A percentile compares a stretch with the other conserved stretches of the same genome.
Evolutionary conservation across 35 echinoderm and acorn worm species (phyloP).

Genomic region (Apostichopus parvimensis): DNA sequence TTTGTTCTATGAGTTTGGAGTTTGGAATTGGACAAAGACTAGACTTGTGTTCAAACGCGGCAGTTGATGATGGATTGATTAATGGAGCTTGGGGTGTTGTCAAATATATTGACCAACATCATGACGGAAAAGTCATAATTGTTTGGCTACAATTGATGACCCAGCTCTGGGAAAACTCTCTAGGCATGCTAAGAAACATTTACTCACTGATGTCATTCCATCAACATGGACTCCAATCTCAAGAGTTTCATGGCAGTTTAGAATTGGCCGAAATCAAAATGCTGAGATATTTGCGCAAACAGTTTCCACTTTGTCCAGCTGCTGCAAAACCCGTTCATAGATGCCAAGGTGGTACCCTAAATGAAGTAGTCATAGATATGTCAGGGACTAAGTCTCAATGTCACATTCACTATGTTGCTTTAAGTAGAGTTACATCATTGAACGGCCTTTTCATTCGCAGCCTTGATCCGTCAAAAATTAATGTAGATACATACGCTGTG

Average conservation of each 20-base stretch:
- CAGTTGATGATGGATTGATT: constrained; percentile 51
- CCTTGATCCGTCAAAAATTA: constrained; percentile 20
- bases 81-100: constrained; percentile 53
- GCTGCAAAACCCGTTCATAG: constrained; percentile 55
- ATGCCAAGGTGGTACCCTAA: constrained; percentile 55
- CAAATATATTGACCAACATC: not conserved
- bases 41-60: constrained; percentile 3
- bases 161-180: too few species aligned
- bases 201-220: too few species aligned
- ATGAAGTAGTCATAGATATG: constrained; percentile 37
- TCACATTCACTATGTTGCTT: constrained; percentile 33
- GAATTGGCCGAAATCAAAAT: constrained; percentile 1
- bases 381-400: not conserved
- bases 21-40: constrained; percentile 21
- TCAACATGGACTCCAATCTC: constrained; percentile 31
- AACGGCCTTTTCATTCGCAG: not conserved
- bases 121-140: not conserved
- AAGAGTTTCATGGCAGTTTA: not conserved
- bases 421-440: constrained; percentile 46
- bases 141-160: constrained; percentile 51
- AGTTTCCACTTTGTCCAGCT: constrained; percentile 45
- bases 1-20: not conserved
- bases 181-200: too few species aligned
- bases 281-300: constrained; percentile 19
- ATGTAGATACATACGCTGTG: not conserved